Evolutionary conservation across 2,113 vertebrate genomes (phyloP).

Genomic region (Rhabdomys dilectus): DNA sequence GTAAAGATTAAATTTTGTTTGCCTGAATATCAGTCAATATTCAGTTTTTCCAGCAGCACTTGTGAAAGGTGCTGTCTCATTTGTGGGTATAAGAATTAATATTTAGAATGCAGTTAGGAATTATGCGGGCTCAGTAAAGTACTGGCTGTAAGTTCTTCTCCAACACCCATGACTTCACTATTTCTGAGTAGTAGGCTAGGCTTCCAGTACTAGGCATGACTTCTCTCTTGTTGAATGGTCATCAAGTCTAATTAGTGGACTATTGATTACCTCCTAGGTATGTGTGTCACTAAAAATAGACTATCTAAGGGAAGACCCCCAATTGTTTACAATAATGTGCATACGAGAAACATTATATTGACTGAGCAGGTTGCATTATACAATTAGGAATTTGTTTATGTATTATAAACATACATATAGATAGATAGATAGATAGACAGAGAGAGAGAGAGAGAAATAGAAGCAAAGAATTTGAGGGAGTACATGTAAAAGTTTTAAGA

Average conservation of each 20-base stretch:
- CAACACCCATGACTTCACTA: neutral
- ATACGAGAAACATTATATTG: neutral
- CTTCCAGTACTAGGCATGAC: neutral
- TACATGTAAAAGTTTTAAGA: neutral
- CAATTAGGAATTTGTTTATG: neutral
- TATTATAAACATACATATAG: too few relatives aligned
- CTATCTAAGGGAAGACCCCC: neutral
- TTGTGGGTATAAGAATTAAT: neutral
- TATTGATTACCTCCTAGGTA: neutral
- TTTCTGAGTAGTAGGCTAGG: neutral
- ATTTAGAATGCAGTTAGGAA: neutral
- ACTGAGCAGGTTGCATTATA: neutral
- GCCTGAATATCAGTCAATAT: neutral
- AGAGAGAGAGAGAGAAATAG: too few relatives aligned
- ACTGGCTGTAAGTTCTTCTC: neutral
- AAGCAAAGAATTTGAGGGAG: neutral
- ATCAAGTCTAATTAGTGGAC: neutral
- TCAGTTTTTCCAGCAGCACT: neutral
- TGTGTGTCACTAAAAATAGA: neutral
- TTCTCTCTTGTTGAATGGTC: neutral
- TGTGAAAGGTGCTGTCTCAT: neutral
- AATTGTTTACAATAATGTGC: neutral
- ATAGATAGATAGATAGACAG: too few relatives aligned
- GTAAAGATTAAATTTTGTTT: neutral
- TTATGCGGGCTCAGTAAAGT: neutral